Conservation (phyloP, 2,888 invertebrate species). For the Chymomyza amoena region DNA sequence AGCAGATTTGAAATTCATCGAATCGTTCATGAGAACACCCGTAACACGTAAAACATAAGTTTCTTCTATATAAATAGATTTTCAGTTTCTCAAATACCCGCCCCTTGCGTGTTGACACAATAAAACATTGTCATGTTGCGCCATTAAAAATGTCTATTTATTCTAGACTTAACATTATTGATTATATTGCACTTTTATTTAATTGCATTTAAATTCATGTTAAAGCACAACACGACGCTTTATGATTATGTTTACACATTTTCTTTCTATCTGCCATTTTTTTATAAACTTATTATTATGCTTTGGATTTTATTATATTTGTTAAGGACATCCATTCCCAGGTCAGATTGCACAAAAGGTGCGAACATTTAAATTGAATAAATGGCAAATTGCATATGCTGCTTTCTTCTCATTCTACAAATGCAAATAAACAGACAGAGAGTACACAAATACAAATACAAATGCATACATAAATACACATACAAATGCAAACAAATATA, state of each 20-base stretch:
- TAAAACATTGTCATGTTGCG: no score
- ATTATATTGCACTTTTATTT: background rate
- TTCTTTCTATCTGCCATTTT: background rate
- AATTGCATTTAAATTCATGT: background rate
- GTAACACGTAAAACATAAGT: no score
- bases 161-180: background rate
- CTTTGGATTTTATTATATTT: background rate
- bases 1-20: no score
- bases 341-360: background rate
- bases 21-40: no score
- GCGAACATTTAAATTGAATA: conserved; percentile 60
- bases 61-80: no score
- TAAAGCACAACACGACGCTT: background rate
- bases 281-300: background rate
- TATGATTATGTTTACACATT: no score
- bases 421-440: background rate
- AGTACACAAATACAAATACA: background rate
- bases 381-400: conserved; percentile 54
- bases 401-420: background rate
- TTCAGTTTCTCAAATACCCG: no score
- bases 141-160: background rate
- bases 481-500: background rate
- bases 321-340: background rate
- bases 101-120: no score
- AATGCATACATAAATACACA: background rate